These are phyloP conservation scores for Cuculus canorus DNA, from an alignment of 2,797 vertebrate species.

Conservation along the genomic window DNA sequence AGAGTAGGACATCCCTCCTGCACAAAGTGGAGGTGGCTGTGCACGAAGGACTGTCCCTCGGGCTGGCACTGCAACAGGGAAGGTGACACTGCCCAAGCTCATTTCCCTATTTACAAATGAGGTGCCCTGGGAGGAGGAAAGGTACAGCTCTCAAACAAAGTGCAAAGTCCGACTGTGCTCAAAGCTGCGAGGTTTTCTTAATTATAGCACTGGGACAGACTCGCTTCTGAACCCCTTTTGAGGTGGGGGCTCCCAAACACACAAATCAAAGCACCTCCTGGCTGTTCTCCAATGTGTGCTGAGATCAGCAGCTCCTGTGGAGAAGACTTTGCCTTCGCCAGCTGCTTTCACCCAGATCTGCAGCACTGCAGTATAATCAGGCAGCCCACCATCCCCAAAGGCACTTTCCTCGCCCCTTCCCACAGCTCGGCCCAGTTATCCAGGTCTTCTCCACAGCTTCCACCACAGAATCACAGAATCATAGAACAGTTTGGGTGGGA, in stretches of 20 bases:
- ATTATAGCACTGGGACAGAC: fast-evolving
- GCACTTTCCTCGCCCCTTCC: not conserved
- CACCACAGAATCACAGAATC: no score
- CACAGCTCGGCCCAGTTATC: not conserved
- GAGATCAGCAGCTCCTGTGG: not conserved
- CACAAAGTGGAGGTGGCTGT: not conserved
- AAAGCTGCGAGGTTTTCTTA: not conserved
- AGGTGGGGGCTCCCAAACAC: not conserved
- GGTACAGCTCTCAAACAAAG: not conserved
- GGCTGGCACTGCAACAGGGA: not conserved
- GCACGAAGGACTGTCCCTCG: not conserved
- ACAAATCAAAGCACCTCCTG: fast-evolving
- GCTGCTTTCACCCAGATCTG: not conserved
- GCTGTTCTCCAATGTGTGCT: fast-evolving
- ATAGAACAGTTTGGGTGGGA: no score
- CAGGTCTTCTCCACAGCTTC: not conserved
- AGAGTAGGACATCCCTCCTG: not conserved
- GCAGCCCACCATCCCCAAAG: not conserved
- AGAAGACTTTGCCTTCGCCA: not conserved
- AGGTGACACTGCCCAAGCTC: fast-evolving
- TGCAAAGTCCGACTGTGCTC: not conserved
- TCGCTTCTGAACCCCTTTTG: fast-evolving
- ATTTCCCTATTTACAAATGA: not conserved
- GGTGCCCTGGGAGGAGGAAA: not conserved
- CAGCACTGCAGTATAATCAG: fast-evolving